Evolutionary conservation across 2,888 invertebrate genomes (phyloP), one percentile per base, ranked within the genome.

Genomic region (Rotaria macrura): DNA sequence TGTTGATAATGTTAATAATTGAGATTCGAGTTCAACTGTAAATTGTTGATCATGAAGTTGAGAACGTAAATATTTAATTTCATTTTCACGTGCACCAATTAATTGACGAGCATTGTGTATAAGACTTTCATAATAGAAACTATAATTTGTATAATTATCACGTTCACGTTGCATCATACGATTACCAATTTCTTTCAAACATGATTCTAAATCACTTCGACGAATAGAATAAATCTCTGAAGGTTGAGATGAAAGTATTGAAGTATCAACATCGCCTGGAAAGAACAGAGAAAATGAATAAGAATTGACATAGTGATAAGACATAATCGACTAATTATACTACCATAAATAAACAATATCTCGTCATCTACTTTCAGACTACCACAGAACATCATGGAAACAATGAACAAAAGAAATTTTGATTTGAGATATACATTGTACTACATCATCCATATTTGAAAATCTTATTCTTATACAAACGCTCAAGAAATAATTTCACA

Each of bases 101-200:
- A 89, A 88, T 86, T 90, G 90, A 85, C 90, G 90, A 54, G 90
- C 88, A 25, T 88, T 87, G 84, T 89, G 87, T 84, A 91, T 88
- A 49, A 90, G 87, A 85, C 89, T 90, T 87, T 91, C 91, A 88
- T 91, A 91, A 87, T 90, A 90, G 89, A 89, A 90, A 34, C 89
- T 89, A 87, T 91, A 91, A 89, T 89, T 90, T 85, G 90, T 90
- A 88, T 89, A 91, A 85, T 89, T 89, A 43, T 89, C 88, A 85
- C 88, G 89, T 87, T 91, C 90, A 84, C 90, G 88, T 10, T 87
- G 88, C 89, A 90, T 90, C 47, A 90, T 88, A 57, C 88, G 88
- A 34, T 88, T 87, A 10, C 89, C 89, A 40, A 91, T 88, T 49
- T 88, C 87, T 9, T 88, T 87, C 17, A 91, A 86, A 87, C 90